These are phyloP conservation scores for Stenodema calcarata DNA, from an alignment of 2,888 invertebrate genomes.

Conservation along the genomic window DNA sequence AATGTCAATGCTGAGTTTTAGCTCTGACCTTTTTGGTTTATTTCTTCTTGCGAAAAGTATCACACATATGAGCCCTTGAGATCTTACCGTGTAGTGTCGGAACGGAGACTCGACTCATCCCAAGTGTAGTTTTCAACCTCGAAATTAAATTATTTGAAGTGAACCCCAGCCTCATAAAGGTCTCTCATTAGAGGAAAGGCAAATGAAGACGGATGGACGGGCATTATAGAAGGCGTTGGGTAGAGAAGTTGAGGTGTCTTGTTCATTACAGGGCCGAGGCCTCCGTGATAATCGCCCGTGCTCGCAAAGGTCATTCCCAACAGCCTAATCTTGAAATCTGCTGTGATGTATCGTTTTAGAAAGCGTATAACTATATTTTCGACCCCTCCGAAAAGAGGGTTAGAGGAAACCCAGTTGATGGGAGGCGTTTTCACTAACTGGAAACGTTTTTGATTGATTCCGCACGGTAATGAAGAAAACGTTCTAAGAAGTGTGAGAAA, in stretches of 20 bases:
- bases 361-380: conserved; percentile 4
- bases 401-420: neutral
- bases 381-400: neutral
- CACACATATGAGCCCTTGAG: no score
- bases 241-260: conserved; percentile 1
- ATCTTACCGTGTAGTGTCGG: no score
- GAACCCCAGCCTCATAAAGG: neutral
- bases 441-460: neutral
- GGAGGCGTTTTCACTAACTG: neutral
- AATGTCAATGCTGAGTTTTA: no score
- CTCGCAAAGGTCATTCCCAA: conserved; percentile 19
- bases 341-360: conserved; percentile 6
- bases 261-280: neutral
- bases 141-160: neutral
- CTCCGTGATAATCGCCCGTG: neutral
- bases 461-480: neutral
- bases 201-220: conserved; percentile 2
- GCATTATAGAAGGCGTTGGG: conserved; percentile 9
- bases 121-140: neutral
- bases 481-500: neutral
- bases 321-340: neutral
- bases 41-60: no score
- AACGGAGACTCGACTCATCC: no score
- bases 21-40: no score
- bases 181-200: neutral